phyloP scores from a whole-genome alignment of 2,888 invertebrate genomes.

The Drosophila limbata region DNA sequence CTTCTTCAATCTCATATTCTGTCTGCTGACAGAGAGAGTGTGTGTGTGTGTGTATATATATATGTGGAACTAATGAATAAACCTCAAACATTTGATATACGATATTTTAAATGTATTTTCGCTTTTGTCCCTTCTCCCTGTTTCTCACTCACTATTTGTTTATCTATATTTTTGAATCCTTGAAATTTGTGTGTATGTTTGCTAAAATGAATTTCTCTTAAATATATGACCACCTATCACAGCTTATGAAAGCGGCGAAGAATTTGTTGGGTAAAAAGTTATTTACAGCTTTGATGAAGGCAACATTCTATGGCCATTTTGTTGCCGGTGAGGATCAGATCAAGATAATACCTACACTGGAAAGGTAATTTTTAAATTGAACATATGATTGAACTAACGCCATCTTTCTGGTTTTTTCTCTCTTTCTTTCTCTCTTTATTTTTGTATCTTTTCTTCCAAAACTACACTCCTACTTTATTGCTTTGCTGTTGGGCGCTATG shows the following conservation, averaged over 20 bases:
- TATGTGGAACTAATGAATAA: constrained; percentile 9
- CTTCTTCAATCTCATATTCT: constrained; percentile 11
- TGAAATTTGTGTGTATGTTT: constrained; percentile 18
- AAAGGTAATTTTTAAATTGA: constrained; percentile 87
- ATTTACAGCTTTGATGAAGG: constrained; percentile 94
- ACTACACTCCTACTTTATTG: constrained; percentile 2
- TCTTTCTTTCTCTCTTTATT: constrained; percentile 62
- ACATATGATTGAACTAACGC: constrained; percentile 69
- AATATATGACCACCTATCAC: constrained; percentile 68
- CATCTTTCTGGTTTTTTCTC: constrained; percentile 68
- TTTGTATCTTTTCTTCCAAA: constrained; percentile 5
- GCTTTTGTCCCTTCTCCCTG: background rate
- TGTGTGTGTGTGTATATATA: background rate
- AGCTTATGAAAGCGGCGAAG: constrained; percentile 94
- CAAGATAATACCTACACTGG: constrained; percentile 93
- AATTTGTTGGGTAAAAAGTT: constrained; percentile 92
- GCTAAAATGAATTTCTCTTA: constrained; percentile 35
- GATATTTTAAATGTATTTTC: constrained; percentile 33
- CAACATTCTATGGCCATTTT: constrained; percentile 99
- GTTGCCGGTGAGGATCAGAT: constrained; percentile 98
- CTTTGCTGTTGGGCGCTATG: background rate
- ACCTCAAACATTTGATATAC: constrained; percentile 14
- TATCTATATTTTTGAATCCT: constrained; percentile 3
- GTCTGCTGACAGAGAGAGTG: background rate
- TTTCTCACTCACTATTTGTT: background rate